Evolutionary conservation across 2,113 vertebrate genomes (phyloP), one percentile per base, ranked within the genome.

Genomic region (Embiotoca jacksoni): DNA sequence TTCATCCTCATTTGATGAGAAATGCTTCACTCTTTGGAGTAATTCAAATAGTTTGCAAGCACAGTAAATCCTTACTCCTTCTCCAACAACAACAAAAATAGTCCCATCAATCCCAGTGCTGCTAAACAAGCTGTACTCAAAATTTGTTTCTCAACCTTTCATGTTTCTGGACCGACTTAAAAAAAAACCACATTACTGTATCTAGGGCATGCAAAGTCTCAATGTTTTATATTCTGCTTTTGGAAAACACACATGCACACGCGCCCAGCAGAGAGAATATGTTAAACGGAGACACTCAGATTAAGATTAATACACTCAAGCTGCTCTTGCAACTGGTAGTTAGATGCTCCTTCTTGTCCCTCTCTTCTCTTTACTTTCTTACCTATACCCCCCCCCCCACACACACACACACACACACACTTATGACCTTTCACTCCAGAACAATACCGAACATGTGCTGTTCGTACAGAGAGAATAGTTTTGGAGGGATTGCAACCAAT

Each of bases 401-500:
- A 1, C 23, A 23, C 23, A 23, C 23, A 23, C 23, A 23, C 23
- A 23, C 23, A 23, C 23, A 23, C 23, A 23, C 23, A 23, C 54
- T 11, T 85, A 82, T 59, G 53, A 83, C 61, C 75, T 72, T 23
- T 50, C 30, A 4, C 72, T 14, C 7, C 69, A 68, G 68, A 83
- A 87, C 82, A 80, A 84, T 78, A 78, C 46, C 62, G 55, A 72
- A 75, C 83, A 67, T 30, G 58, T 72, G 65, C 50, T 52, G 67
- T 56, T 44, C 0, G 6, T 16, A 56, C 61, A 70, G 41, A 72
- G 75, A 88, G 53, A 87, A 89, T 62, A 49, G 77, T 72, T 88
- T 73, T 75, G 75, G 81, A 89, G 46, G 56, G 70, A 85, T 88
- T 88, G 83, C 78, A 76, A 81, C 88, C 90, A 93, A 92, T 93